Conservation (phyloP, 2,888 invertebrate genomes). For the Vesta saturnalis region DNA sequence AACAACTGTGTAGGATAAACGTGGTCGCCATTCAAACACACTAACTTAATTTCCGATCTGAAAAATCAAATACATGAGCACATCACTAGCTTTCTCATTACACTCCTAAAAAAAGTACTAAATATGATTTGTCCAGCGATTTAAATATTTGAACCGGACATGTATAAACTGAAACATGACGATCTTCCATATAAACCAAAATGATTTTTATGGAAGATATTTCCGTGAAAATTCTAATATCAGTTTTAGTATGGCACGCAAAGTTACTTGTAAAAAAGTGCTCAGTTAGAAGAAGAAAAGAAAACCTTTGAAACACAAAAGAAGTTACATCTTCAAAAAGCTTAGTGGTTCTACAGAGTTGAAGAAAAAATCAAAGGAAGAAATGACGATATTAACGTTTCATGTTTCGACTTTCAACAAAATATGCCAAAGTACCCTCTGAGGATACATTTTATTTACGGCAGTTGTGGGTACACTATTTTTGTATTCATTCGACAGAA, state of each 20-base stretch:
- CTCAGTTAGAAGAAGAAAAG: neutral
- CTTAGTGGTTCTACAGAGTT: too few relatives aligned
- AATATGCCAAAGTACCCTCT: neutral
- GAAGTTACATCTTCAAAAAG: neutral
- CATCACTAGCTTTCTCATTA: neutral
- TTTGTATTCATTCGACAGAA: too few relatives aligned
- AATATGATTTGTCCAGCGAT: constrained; percentile 1
- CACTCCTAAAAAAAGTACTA: too few relatives aligned
- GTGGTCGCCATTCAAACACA: neutral
- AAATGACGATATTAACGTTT: neutral
- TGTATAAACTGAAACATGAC: constrained; percentile 2
- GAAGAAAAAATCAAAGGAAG: neutral
- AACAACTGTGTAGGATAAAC: constrained; percentile 3
- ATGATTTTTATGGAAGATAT: neutral
- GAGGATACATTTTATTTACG: neutral
- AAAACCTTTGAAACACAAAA: neutral
- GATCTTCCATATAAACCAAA: neutral
- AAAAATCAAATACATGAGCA: neutral
- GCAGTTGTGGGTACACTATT: too few relatives aligned
- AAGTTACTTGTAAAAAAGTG: too few relatives aligned
- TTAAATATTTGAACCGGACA: neutral
- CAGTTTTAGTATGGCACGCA: too few relatives aligned
- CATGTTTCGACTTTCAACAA: too few relatives aligned
- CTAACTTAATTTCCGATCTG: neutral
- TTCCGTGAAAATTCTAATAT: too few relatives aligned